Conservation (phyloP, 1,140 invertebrate species). For the Drosophila pachea region DNA sequence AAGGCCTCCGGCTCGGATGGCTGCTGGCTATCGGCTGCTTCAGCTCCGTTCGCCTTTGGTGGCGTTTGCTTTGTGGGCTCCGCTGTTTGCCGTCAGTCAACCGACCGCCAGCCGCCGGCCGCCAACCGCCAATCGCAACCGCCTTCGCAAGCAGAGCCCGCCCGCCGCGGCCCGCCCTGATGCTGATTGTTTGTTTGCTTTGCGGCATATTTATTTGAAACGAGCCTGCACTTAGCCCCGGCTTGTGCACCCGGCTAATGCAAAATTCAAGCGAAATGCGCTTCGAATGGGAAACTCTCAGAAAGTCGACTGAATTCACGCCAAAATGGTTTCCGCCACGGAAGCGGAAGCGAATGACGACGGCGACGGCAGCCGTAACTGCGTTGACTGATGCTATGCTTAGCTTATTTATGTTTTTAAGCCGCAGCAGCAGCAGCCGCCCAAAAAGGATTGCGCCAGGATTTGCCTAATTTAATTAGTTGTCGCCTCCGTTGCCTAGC, state of each 20-base stretch:
- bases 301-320: constrained; percentile 56
- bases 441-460: constrained; percentile 49
- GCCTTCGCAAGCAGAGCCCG: background rate
- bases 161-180: constrained; percentile 5
- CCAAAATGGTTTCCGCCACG: constrained; percentile 75
- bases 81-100: constrained; percentile 9
- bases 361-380: constrained; percentile 44
- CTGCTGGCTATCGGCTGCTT: constrained; percentile 2
- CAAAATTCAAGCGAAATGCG: constrained; percentile 74
- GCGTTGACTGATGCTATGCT: constrained; percentile 28
- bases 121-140: background rate
- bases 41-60: constrained; percentile 63
- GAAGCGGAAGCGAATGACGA: constrained; percentile 62
- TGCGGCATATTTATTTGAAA: constrained; percentile 77
- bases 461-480: constrained; percentile 76
- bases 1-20: constrained; percentile 5
- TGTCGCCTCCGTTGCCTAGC: constrained; percentile 41
- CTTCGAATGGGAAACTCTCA: constrained; percentile 64
- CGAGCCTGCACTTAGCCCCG: constrained; percentile 69
- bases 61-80: constrained; percentile 63
- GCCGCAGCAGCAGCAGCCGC: constrained; percentile 46
- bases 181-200: constrained; percentile 72
- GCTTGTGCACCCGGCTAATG: constrained; percentile 46
- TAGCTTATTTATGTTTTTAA: constrained; percentile 70
- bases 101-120: background rate